Evolutionary conservation across 2,888 invertebrate species (phyloP).

Genomic region (Chamaedrilus cognettii): DNA sequence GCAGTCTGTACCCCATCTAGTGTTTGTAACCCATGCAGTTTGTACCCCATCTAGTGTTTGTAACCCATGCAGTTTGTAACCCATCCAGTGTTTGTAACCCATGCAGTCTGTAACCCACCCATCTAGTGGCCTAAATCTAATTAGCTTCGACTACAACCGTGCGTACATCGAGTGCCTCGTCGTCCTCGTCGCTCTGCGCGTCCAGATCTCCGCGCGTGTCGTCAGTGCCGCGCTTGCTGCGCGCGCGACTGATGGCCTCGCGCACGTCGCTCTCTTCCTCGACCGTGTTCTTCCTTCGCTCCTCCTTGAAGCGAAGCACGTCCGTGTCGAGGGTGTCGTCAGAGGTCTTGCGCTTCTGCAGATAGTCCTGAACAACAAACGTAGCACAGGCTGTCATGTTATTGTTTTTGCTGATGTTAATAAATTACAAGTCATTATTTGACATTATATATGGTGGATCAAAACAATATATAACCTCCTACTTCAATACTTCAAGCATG

Average conservation of each 20-base stretch:
- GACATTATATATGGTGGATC: too few species aligned
- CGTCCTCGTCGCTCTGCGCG: conserved; percentile 2
- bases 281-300: conserved; percentile 48
- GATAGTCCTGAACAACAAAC: conserved; percentile 62
- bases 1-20: too few species aligned
- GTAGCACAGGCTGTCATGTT: too few species aligned
- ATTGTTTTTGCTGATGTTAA: too few species aligned
- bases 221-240: conserved; percentile 2
- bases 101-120: neutral
- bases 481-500: too few species aligned
- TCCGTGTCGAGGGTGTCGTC: conserved; percentile 63
- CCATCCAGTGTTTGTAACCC: neutral
- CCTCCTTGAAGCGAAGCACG: conserved; percentile 61
- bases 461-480: too few species aligned
- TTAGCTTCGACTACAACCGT: conserved; percentile 9
- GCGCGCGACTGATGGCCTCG: conserved; percentile 35
- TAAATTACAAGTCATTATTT: too few species aligned
- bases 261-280: conserved; percentile 45
- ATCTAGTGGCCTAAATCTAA: neutral
- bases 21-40: too few species aligned
- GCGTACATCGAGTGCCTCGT: too few species aligned
- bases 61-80: neutral
- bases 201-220: neutral
- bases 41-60: neutral
- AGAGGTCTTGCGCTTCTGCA: conserved; percentile 62